Evolutionary conservation across 2,113 vertebrate species (phyloP), one percentile per base, ranked within the genome.

Genomic region (Oreotragus oreotragus): DNA sequence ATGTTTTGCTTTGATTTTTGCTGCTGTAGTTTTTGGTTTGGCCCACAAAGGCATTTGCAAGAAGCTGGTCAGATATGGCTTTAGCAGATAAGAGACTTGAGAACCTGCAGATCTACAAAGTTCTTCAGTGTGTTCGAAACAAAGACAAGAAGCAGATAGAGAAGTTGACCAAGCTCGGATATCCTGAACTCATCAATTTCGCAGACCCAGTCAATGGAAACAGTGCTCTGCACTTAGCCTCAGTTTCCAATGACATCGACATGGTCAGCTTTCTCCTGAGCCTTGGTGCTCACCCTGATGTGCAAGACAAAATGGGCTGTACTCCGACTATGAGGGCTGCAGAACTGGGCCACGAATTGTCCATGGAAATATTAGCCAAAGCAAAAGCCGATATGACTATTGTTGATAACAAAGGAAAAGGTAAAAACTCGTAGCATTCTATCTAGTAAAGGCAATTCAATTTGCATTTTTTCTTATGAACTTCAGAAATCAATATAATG

Each of bases 271-370:
- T 99, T 97, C 99, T 99, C 76, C 98, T 99, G 16, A 98, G 98
- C 0, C 98, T 98, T 1, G 99, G 99, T 36, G 99, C 99, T 36
- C 94, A 98, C 15, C 99, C 99, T 1, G 97, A 99, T 57, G 90
- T 99, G 58, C 99, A 99, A 84, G 99, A 99, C 97, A 98, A 96
- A 8, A 98, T 62, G 95, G 99, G 99, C 17, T 57, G 98, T 55
- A 99, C 99, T 3, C 98, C 99, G 0, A 96, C 98, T 25, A 99
- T 99, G 99, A 98, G 99, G 55, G 99, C 99, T 2, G 99, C 99
- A 2, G 99, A 99, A 95, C 98, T 99, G 39, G 99, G 99, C 16
- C 99, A 99, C 19, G 98, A 99, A 21, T 16, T 98, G 16, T 97
- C 99, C 1, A 85, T 99, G 95, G 97, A 99, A 62, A 97, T 99